Conservation (phyloP, 2,113 vertebrate species). For the Hylia prasina region DNA sequence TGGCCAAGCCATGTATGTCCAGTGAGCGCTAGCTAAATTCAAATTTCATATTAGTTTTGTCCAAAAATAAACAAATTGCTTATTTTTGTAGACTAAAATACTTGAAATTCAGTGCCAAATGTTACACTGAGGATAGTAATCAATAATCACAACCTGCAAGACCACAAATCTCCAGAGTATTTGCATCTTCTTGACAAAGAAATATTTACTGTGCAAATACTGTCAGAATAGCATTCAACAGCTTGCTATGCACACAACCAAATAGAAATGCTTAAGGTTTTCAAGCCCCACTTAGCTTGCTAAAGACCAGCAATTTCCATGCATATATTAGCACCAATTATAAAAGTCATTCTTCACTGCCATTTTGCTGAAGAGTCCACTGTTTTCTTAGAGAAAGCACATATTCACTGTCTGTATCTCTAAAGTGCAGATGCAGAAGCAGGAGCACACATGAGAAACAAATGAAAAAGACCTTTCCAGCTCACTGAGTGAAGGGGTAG, state of each 20-base stretch:
- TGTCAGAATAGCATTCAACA: background rate
- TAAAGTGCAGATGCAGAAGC: background rate
- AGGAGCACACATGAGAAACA: background rate
- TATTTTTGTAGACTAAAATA: background rate
- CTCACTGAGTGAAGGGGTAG: background rate
- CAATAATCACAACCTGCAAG: background rate
- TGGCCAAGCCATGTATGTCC: background rate
- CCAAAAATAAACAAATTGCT: background rate
- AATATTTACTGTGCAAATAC: background rate
- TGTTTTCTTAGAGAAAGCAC: background rate
- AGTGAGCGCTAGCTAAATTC: background rate
- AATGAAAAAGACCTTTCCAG: background rate
- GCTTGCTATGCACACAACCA: background rate
- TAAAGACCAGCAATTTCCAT: background rate
- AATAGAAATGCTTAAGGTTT: background rate
- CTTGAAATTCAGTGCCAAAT: background rate
- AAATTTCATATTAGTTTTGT: background rate
- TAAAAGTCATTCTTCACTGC: background rate
- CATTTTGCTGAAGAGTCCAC: background rate
- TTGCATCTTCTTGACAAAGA: background rate
- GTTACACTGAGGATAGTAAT: background rate
- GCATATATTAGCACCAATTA: background rate
- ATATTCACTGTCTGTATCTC: background rate
- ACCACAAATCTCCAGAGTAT: background rate
- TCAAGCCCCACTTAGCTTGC: background rate